A percentile compares a stretch with the other conserved stretches of the same genome.
Evolutionary conservation across 2,888 invertebrate species (phyloP).

Genomic region (Mylabris sibirica): DNA sequence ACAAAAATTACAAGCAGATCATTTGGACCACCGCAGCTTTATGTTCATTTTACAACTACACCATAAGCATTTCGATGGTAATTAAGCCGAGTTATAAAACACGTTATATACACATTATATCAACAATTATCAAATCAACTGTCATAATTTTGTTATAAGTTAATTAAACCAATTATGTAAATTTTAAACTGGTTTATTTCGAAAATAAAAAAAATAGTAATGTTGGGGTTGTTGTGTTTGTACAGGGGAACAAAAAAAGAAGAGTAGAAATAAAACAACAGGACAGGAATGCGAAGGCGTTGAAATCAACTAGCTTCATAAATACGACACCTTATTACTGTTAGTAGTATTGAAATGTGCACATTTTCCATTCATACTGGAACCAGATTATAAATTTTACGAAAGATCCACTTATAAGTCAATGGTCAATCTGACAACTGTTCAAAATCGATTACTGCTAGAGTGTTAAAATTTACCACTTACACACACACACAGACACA

Average conservation of each 20-base stretch:
- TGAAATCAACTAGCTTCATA: constrained; percentile 24
- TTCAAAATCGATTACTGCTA: constrained; percentile 47
- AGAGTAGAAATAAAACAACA: background rate
- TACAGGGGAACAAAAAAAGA: background rate
- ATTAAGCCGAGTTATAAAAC: constrained; percentile 49
- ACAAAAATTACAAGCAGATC: constrained; percentile 26
- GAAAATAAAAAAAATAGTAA: background rate
- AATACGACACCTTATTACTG: constrained; percentile 34
- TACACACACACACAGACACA: background rate
- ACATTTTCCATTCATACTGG: constrained; percentile 23
- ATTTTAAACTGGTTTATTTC: constrained; percentile 6
- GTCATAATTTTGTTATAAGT: constrained; percentile 33
- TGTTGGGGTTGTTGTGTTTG: background rate
- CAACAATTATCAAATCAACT: constrained; percentile 37
- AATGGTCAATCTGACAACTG: constrained; percentile 44
- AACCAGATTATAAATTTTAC: constrained; percentile 41
- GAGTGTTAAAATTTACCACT: constrained; percentile 20
- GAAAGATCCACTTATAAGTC: constrained; percentile 45
- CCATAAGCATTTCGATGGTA: constrained; percentile 39
- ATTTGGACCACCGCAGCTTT: constrained; percentile 42
- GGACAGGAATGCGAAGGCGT: constrained; percentile 14
- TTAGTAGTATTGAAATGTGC: constrained; percentile 24
- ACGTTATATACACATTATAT: constrained; percentile 47
- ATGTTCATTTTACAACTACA: constrained; percentile 39
- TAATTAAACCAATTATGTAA: constrained; percentile 28